Evolutionary conservation across 1,140 invertebrate genomes (phyloP).

Genomic region (Drosophila triauraria): DNA sequence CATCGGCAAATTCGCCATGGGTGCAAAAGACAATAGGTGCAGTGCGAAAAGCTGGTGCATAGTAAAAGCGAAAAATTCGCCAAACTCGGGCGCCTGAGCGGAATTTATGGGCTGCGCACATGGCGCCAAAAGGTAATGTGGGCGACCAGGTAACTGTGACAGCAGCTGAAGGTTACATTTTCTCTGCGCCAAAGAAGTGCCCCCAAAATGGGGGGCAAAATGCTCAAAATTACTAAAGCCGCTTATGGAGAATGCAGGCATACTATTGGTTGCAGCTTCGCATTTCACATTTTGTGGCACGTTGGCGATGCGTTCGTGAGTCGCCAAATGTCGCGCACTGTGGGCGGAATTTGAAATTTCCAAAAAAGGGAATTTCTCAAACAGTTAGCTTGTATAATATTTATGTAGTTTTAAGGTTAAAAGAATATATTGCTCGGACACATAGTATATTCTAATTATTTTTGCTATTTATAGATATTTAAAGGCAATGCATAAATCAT

Average conservation of each 20-base stretch:
- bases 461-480: too few relatives aligned
- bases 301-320: conserved; percentile 47
- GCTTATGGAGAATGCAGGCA: conserved; percentile 58
- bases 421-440: too few relatives aligned
- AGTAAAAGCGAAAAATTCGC: conserved; percentile 40
- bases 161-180: conserved; percentile 69
- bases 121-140: conserved; percentile 65
- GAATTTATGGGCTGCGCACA: conserved; percentile 71
- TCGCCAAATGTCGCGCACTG: conserved; percentile 2
- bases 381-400: neutral
- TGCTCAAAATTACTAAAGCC: conserved; percentile 79
- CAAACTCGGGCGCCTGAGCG: conserved; percentile 37
- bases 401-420: neutral
- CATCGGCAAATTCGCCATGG: conserved; percentile 29
- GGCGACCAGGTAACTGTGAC: conserved; percentile 73
- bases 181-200: conserved; percentile 40
- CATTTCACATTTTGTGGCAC: conserved; percentile 28
- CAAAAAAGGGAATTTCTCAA: neutral
- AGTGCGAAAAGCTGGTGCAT: conserved; percentile 28
- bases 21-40: conserved; percentile 53
- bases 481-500: too few relatives aligned
- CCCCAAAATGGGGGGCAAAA: conserved; percentile 43
- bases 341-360: conserved; percentile 1
- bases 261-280: conserved; percentile 31
- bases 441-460: too few relatives aligned